Conservation (phyloP, 2,113 vertebrate genomes). For the Semnornis frantzii region DNA sequence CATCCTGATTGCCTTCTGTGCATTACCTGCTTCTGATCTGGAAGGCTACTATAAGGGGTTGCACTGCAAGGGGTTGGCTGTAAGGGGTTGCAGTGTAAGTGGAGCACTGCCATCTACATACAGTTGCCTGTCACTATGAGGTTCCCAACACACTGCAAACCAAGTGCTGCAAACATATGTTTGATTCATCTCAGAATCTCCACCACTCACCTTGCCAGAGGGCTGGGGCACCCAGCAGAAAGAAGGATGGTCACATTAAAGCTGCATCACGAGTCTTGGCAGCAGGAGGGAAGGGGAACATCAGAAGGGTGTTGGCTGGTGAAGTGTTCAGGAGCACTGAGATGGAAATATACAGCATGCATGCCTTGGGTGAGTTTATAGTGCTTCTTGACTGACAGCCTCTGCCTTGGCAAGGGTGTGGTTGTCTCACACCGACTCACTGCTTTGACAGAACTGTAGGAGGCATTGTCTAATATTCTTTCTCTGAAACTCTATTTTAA, state of each 20-base stretch:
- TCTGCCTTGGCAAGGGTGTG: constrained; percentile 18
- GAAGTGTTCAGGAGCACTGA: not conserved
- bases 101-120: constrained; percentile 34
- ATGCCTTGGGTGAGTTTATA: not conserved
- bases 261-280: not conserved
- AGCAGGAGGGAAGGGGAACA: not conserved
- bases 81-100: no score
- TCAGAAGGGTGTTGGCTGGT: constrained; percentile 9
- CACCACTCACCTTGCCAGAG: not conserved
- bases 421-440: not conserved
- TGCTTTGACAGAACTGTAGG: not conserved
- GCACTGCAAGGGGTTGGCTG: not conserved
- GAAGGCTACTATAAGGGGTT: not conserved
- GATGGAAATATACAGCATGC: not conserved
- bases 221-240: not conserved
- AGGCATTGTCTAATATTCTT: not conserved
- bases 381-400: not conserved
- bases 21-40: not conserved
- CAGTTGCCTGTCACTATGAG: not conserved
- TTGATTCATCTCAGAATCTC: not conserved
- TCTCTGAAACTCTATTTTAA: not conserved
- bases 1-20: not conserved
- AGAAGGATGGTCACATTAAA: not conserved
- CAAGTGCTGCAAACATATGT: not conserved
- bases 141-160: not conserved